Base-by-base conservation (phyloP, 2,888 invertebrate species). In the Amphipyra berbera region DNA sequence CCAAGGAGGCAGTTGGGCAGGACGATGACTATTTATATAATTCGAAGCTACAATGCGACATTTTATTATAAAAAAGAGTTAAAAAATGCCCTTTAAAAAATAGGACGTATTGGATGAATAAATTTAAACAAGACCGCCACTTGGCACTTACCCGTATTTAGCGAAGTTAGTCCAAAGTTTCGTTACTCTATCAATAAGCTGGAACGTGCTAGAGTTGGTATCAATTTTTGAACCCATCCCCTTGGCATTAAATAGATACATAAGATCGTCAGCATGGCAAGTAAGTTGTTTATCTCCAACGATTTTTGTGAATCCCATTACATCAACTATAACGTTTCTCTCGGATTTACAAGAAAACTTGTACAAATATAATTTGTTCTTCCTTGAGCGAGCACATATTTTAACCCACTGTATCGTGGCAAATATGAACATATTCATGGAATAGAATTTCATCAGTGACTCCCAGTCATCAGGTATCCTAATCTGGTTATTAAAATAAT, bases 81-180 rank as follows among this genome's bases (percentile, higher is more conserved):
- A n/a, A n/a, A n/a, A n/a, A n/a, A n/a, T n/a, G n/a, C n/a, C n/a
- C n/a, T n/a, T n/a, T n/a, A n/a, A n/a, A n/a, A n/a, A n/a, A n/a
- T n/a, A n/a, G n/a, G n/a, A n/a, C n/a, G n/a, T n/a, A n/a, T n/a
- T n/a, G n/a, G n/a, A n/a, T n/a, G n/a, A n/a, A n/a, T n/a, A n/a
- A n/a, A n/a, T n/a, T n/a, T n/a, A n/a, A n/a, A n/a, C n/a, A n/a
- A n/a, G n/a, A n/a, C n/a, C n/a, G n/a, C n/a, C n/a, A n/a, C n/a
- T n/a, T n/a, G n/a, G n/a, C n/a, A 58, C 85, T 82, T 65, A 89
- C 88, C 89, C 89, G 44, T 71, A 81, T 81, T 87, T 88, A 41
- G 88, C 88, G 35, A 89, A 87, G 61, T 89, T 85, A 0, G 87
- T 85, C 84, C 85, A 87, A 14, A 89, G 73, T 27, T 63, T 82